Percentiles rank a stretch among this genome's conserved stretches.
Conservation (phyloP, 2,113 vertebrate genomes). For the Bubo scandiacus region DNA sequence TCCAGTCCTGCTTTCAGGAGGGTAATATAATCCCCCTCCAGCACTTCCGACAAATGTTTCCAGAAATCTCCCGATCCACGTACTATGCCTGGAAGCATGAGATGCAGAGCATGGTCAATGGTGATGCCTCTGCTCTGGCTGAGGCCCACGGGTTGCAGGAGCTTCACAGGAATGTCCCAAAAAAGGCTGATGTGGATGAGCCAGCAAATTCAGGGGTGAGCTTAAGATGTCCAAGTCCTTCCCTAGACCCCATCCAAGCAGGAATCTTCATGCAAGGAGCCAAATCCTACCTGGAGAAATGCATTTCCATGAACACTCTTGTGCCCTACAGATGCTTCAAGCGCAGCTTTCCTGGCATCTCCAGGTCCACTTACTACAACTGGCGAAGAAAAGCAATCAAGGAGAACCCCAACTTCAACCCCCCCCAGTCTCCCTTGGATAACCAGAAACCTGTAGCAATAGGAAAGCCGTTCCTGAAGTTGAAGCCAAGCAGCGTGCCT, state of each 20-base stretch:
- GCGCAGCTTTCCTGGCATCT: conserved; percentile 90
- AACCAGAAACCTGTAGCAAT: not conserved
- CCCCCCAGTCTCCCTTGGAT: not conserved
- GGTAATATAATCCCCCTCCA: conserved; percentile 88
- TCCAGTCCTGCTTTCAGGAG: conserved; percentile 86
- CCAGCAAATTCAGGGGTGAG: not conserved
- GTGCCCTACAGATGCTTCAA: conserved; percentile 93
- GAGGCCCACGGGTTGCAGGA: conserved; percentile 6
- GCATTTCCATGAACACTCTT: conserved; percentile 86
- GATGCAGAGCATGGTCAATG: conserved; percentile 72
- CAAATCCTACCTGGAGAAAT: conserved; percentile 88
- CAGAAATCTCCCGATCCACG: conserved; percentile 92
- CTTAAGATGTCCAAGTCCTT: not conserved
- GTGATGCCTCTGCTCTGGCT: conserved; percentile 54
- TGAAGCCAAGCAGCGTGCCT: conserved; percentile 21
- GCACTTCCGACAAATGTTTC: conserved; percentile 90
- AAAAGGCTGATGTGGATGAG: conserved; percentile 12
- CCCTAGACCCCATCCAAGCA: conserved; percentile 22
- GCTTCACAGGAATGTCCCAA: not conserved
- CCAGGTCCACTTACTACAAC: conserved; percentile 95
- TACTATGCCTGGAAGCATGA: conserved; percentile 98
- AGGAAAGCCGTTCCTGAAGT: not conserved
- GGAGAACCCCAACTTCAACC: conserved; percentile 81
- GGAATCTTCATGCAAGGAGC: conserved; percentile 88
- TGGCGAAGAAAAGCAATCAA: conserved; percentile 93